A percentile compares a stretch with the other conserved stretches of the same genome.
Evolutionary conservation across 2,797 vertebrate genomes (phyloP).

Genomic region (Remorina albescens): DNA sequence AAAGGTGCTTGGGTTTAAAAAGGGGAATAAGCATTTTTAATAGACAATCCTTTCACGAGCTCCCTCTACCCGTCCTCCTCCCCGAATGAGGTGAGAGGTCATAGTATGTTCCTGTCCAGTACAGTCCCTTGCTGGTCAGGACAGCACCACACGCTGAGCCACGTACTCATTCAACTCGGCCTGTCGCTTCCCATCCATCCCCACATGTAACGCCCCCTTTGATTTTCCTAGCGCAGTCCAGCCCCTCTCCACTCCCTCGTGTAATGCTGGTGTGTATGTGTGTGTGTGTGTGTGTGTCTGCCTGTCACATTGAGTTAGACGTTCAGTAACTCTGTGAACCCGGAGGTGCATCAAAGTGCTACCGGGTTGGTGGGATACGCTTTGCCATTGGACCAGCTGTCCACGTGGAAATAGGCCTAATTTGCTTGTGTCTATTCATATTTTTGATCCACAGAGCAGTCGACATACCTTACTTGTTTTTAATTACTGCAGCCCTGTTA

Average conservation of each 20-base stretch:
- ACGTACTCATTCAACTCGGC: constrained; percentile 88
- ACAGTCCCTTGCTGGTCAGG: constrained; percentile 75
- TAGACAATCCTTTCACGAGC: constrained; percentile 32
- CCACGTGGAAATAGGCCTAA: constrained; percentile 73
- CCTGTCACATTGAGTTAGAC: constrained; percentile 89
- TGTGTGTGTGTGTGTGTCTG: constrained; percentile 61
- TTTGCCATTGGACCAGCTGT: constrained; percentile 76
- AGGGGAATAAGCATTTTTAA: constrained; percentile 35
- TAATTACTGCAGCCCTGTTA: neutral
- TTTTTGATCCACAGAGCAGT: neutral
- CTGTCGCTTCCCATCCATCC: constrained; percentile 94
- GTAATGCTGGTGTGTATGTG: constrained; percentile 37
- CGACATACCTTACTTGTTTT: neutral
- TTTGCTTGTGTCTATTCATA: neutral
- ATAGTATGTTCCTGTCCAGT: constrained; percentile 66
- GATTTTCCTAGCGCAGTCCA: constrained; percentile 82
- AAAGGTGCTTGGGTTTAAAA: neutral
- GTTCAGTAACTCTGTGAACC: constrained; percentile 88
- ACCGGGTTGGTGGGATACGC: constrained; percentile 76
- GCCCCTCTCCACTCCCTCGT: constrained; percentile 60
- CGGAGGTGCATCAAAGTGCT: constrained; percentile 84
- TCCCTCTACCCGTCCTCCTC: constrained; percentile 24
- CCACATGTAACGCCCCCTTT: constrained; percentile 86
- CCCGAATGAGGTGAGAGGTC: constrained; percentile 77
- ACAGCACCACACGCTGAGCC: constrained; percentile 84